phyloP scores from a whole-genome alignment of 2,888 invertebrate genomes.

The Drosophila differens region DNA sequence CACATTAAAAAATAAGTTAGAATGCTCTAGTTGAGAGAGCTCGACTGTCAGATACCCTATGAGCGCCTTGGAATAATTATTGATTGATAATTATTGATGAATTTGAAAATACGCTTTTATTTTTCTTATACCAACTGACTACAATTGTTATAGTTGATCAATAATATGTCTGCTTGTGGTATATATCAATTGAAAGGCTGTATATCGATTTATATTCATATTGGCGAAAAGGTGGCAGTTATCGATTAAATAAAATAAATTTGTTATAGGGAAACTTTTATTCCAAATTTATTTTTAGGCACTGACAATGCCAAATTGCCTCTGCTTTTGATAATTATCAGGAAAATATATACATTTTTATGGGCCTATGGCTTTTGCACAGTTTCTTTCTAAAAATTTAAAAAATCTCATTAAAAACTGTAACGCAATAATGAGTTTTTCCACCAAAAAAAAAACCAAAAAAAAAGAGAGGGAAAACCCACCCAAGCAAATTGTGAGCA shows the following conservation, averaged over 20 bases:
- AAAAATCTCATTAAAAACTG: not conserved
- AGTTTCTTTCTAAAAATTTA: not conserved
- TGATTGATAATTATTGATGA: too few species aligned
- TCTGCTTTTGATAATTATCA: not conserved
- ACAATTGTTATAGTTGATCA: not conserved
- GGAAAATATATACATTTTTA: not conserved
- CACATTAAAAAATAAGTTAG: not conserved
- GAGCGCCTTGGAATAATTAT: not conserved
- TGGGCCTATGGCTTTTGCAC: not conserved
- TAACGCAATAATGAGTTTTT: conserved; percentile 3
- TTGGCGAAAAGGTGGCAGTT: not conserved
- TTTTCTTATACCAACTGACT: not conserved
- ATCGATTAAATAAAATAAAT: not conserved
- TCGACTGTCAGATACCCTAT: not conserved
- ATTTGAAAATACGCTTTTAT: not conserved
- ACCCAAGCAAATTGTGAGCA: conserved; percentile 35
- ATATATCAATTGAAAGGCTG: not conserved
- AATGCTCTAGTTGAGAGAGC: not conserved
- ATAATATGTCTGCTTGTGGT: not conserved
- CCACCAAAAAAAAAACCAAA: not conserved
- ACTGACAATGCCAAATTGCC: not conserved
- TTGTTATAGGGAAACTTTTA: fast-evolving
- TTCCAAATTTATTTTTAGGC: not conserved
- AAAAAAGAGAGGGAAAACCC: not conserved
- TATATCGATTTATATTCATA: not conserved